Conservation (phyloP, 2,797 vertebrate species). For the Gallirallus australis region DNA sequence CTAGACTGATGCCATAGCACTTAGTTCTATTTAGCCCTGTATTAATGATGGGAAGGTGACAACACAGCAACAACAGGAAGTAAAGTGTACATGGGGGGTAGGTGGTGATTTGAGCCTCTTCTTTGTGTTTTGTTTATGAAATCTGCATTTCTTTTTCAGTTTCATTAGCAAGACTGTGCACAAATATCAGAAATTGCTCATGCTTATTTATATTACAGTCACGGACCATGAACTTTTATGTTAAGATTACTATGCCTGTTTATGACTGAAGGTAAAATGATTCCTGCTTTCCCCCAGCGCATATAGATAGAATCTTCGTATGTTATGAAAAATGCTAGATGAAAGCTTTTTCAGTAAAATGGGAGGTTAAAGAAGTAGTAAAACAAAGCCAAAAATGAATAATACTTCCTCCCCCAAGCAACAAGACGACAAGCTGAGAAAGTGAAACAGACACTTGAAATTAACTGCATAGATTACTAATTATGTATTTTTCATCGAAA, state of each 20-base stretch:
- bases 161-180: not conserved
- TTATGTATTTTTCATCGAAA: not conserved
- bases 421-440: not conserved
- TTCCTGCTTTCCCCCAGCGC: not conserved
- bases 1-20: not conserved
- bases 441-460: not conserved
- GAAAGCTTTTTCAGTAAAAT: not conserved
- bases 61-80: not conserved
- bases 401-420: rapidly evolving
- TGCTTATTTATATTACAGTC: not conserved
- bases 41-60: not conserved
- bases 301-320: not conserved
- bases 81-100: rapidly evolving
- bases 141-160: not conserved
- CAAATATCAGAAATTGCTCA: not conserved
- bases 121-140: not conserved
- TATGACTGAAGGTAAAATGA: not conserved
- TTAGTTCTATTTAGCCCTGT: not conserved
- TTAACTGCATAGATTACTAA: not conserved
- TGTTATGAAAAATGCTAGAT: not conserved
- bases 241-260: not conserved
- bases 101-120: not conserved
- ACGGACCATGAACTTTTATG: not conserved
- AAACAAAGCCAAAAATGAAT: not conserved
- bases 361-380: not conserved